These are phyloP conservation scores for Acleris laterana DNA, from an alignment of 2,888 invertebrate genomes.

Conservation along the genomic window DNA sequence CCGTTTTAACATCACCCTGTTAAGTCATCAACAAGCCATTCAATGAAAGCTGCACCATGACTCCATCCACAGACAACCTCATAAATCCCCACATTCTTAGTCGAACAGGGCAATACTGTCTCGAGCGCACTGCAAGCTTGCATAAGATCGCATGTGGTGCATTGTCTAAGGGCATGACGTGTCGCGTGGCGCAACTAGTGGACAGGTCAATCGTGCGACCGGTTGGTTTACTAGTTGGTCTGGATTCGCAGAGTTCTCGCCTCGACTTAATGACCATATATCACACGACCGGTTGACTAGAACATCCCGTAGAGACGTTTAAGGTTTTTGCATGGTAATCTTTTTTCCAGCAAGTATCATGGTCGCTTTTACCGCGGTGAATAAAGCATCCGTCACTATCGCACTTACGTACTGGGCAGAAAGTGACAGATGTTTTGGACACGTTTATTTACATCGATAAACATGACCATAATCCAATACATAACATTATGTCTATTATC, in stretches of 20 bases:
- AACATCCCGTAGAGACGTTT: constrained; percentile 14
- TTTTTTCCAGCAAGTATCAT: not conserved
- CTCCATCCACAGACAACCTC: constrained; percentile 1
- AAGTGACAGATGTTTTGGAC: no score
- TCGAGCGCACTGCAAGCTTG: constrained; percentile 17
- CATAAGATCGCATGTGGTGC: constrained; percentile 28
- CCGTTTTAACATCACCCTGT: no score
- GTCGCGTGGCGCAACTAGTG: constrained; percentile 60
- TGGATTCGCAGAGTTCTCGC: constrained; percentile 22
- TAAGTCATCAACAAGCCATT: not conserved
- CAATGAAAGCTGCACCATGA: not conserved
- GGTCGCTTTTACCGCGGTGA: not conserved
- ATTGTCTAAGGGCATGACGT: constrained; percentile 43
- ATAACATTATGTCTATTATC: no score
- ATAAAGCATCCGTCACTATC: no score
- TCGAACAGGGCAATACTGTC: constrained; percentile 6
- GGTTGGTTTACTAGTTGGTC: constrained; percentile 28
- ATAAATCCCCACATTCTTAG: constrained; percentile 12
- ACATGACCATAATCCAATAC: no score
- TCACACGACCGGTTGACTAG: constrained; percentile 30
- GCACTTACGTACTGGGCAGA: no score
- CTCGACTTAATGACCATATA: constrained; percentile 21
- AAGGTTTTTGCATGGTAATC: not conserved
- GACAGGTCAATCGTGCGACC: constrained; percentile 68
- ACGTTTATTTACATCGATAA: no score